A percentile compares a stretch with the other conserved stretches of the same genome.
phyloP scores from a whole-genome alignment of 1,140 invertebrate species.

The Dolichoris vasculosae region DNA sequence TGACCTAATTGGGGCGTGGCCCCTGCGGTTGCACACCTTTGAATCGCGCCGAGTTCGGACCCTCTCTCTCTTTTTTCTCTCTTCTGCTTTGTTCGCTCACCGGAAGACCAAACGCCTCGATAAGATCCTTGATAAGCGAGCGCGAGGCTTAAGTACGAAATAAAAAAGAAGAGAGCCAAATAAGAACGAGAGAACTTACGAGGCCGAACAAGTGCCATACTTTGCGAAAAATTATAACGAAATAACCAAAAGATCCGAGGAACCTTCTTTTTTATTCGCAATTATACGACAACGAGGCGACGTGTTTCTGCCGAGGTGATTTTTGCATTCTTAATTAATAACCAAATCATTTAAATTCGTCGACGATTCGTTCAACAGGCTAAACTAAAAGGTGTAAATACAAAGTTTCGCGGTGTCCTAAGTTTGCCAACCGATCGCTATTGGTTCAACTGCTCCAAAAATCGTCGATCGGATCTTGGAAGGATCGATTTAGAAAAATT shows the following conservation, averaged over 20 bases:
- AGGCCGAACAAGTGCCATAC: too few species aligned
- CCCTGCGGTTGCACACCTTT: slow-evolving; percentile 65
- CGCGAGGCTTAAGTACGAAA: background rate
- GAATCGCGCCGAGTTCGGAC: slow-evolving; percentile 28
- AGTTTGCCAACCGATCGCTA: too few species aligned
- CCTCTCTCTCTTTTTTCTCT: slow-evolving; percentile 29
- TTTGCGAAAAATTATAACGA: background rate
- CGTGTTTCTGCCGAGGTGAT: background rate
- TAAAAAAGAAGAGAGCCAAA: slow-evolving; percentile 10
- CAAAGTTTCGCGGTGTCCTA: too few species aligned
- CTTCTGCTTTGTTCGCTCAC: slow-evolving; percentile 34
- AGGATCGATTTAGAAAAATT: too few species aligned
- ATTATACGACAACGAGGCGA: background rate
- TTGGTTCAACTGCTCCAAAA: too few species aligned
- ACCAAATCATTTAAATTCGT: background rate
- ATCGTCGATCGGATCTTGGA: too few species aligned
- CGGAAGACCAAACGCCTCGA: slow-evolving; percentile 28
- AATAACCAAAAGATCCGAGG: background rate
- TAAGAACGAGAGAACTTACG: background rate
- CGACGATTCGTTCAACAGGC: too few species aligned
- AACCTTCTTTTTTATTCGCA: slow-evolving; percentile 21
- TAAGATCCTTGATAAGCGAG: slow-evolving; percentile 39
- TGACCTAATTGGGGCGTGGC: slow-evolving; percentile 72
- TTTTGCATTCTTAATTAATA: background rate
- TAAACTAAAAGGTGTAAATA: too few species aligned